These are phyloP conservation scores for Copidosoma aretas DNA, from an alignment of 2,888 invertebrate genomes.

Conservation along the genomic window DNA sequence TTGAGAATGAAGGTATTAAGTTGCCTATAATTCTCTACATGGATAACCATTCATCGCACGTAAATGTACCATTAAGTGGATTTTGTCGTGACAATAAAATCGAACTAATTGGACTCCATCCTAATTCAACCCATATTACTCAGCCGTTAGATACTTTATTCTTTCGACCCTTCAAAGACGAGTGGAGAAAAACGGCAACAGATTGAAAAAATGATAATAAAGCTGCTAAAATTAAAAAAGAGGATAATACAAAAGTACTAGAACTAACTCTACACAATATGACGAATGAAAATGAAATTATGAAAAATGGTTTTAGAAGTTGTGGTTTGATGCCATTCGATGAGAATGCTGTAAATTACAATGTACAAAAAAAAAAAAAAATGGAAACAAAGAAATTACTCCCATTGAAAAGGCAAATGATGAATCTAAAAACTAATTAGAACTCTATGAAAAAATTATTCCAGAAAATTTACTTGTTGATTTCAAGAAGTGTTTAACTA, in stretches of 20 bases:
- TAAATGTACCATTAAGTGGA: conserved; percentile 54
- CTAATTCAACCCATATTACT: too few relatives aligned
- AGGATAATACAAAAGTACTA: not conserved
- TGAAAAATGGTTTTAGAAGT: conserved; percentile 8
- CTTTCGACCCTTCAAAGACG: conserved; percentile 53
- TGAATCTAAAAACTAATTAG: too few relatives aligned
- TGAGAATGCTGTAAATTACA: conserved; percentile 13
- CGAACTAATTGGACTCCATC: too few relatives aligned
- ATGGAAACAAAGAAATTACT: not conserved
- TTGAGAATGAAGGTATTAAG: conserved; percentile 50
- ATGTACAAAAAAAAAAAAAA: conserved; percentile 1
- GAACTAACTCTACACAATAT: conserved; percentile 1
- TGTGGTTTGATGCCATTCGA: conserved; percentile 5
- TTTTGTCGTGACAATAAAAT: conserved; percentile 57
- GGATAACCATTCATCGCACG: conserved; percentile 58
- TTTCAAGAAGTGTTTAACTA: too few relatives aligned
- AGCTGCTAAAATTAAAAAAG: conserved; percentile 1
- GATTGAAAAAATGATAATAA: conserved; percentile 1
- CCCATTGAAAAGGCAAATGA: too few relatives aligned
- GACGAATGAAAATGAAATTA: conserved; percentile 1
- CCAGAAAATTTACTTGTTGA: too few relatives aligned
- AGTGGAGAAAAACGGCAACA: conserved; percentile 47
- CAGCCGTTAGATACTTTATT: too few relatives aligned
- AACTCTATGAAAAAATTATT: too few relatives aligned
- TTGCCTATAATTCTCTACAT: conserved; percentile 55